Conservation (phyloP, 2,113 vertebrate genomes). For the Chinchilla lanigera region DNA sequence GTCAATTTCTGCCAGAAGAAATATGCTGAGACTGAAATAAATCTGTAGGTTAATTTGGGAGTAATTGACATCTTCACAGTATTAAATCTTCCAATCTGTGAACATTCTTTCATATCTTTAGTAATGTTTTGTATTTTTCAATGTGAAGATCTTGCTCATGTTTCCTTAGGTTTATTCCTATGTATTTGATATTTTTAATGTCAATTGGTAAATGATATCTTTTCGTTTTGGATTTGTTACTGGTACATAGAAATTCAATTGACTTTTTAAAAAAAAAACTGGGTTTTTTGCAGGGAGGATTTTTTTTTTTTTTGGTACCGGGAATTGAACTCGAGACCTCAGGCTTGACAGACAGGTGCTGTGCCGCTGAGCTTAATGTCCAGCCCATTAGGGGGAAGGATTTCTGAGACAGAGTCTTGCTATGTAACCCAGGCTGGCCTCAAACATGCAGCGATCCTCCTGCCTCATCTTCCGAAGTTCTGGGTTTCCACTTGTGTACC, state of each 20-base stretch:
- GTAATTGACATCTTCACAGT: constrained; percentile 46
- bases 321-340: no score
- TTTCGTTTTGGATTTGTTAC: not conserved
- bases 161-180: constrained; percentile 36
- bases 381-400: no score
- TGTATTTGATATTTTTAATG: constrained; percentile 47
- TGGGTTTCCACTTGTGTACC: not conserved
- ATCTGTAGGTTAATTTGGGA: constrained; percentile 56
- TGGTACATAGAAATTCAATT: not conserved
- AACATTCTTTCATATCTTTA: constrained; percentile 56
- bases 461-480: not conserved
- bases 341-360: no score
- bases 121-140: constrained; percentile 45
- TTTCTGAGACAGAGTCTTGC: not conserved
- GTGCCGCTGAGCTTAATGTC: no score
- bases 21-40: constrained; percentile 56
- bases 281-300: not conserved
- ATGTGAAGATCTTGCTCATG: not conserved
- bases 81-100: constrained; percentile 32
- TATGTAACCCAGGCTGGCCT: not conserved
- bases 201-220: not conserved
- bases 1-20: constrained; percentile 61
- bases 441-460: not conserved
- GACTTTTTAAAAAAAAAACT: not conserved
- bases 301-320: not conserved